A percentile compares a stretch with the other conserved stretches of the same genome.
Evolutionary conservation across 2,113 vertebrate genomes (phyloP).

Genomic region (Xiphophorus maculatus): DNA sequence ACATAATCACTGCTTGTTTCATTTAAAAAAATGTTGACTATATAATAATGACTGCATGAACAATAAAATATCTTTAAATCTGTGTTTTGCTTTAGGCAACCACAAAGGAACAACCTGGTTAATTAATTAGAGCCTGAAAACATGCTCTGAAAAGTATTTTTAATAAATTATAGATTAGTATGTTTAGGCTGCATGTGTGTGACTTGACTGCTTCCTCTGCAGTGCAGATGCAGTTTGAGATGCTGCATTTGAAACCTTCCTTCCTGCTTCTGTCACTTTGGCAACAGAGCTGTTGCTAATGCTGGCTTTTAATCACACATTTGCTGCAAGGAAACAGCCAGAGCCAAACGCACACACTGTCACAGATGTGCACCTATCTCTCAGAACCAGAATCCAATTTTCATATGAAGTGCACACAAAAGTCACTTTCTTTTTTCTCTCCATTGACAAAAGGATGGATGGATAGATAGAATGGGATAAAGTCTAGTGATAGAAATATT

Average conservation of each 20-base stretch:
- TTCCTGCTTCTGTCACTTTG: conserved; percentile 70
- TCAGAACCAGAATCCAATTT: conserved; percentile 8
- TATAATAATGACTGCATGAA: not conserved
- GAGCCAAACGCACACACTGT: not conserved
- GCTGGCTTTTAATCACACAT: conserved; percentile 58
- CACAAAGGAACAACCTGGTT: not conserved
- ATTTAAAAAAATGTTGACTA: not conserved
- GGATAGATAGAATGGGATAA: no score
- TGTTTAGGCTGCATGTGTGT: conserved; percentile 10
- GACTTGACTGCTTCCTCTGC: conserved; percentile 21
- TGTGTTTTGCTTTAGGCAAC: not conserved
- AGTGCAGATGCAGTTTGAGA: conserved; percentile 36
- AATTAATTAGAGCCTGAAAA: not conserved
- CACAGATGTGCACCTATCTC: not conserved
- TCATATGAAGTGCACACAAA: conserved; percentile 6
- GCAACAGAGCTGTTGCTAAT: conserved; percentile 68
- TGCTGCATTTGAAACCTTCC: conserved; percentile 63
- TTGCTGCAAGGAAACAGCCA: conserved; percentile 55
- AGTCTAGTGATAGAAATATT: not conserved
- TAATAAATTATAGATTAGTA: conserved; percentile 4
- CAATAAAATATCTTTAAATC: not conserved
- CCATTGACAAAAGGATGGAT: no score
- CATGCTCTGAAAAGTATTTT: not conserved
- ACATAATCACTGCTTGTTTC: not conserved
- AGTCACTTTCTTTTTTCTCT: conserved; percentile 2